These are phyloP conservation scores for Quiscalus mexicanus DNA, from an alignment of 2,113 vertebrate genomes.

Conservation along the genomic window DNA sequence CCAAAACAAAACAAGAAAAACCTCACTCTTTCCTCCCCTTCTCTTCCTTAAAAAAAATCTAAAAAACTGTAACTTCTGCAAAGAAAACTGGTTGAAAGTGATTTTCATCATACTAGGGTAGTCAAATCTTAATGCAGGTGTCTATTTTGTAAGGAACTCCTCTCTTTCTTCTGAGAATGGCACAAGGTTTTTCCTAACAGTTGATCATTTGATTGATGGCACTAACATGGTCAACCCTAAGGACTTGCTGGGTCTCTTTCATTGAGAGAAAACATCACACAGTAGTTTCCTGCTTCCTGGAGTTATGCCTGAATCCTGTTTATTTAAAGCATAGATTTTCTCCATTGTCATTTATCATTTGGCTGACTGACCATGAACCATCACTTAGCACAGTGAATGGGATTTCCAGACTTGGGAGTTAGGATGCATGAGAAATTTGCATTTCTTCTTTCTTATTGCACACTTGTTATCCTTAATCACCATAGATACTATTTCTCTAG, in stretches of 20 bases:
- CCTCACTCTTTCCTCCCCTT: background rate
- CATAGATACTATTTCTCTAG: background rate
- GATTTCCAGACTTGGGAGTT: background rate
- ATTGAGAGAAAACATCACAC: background rate
- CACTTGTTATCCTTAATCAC: background rate
- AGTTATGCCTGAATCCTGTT: background rate
- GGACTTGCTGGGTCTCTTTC: background rate
- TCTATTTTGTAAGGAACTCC: background rate
- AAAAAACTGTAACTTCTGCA: background rate
- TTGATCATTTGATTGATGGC: background rate
- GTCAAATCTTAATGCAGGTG: background rate
- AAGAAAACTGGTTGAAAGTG: background rate
- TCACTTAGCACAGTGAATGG: background rate
- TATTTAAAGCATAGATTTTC: background rate
- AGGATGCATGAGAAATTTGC: background rate
- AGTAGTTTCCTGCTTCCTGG: background rate
- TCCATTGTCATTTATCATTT: background rate
- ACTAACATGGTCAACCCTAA: fast-evolving
- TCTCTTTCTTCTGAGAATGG: background rate
- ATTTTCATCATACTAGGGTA: background rate
- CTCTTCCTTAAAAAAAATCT: background rate
- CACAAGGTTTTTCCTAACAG: background rate
- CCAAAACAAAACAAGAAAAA: background rate
- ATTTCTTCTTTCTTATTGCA: background rate
- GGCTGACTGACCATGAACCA: background rate